phyloP scores from a whole-genome alignment of 2,797 vertebrate genomes.

The Takifugu rubripes region DNA sequence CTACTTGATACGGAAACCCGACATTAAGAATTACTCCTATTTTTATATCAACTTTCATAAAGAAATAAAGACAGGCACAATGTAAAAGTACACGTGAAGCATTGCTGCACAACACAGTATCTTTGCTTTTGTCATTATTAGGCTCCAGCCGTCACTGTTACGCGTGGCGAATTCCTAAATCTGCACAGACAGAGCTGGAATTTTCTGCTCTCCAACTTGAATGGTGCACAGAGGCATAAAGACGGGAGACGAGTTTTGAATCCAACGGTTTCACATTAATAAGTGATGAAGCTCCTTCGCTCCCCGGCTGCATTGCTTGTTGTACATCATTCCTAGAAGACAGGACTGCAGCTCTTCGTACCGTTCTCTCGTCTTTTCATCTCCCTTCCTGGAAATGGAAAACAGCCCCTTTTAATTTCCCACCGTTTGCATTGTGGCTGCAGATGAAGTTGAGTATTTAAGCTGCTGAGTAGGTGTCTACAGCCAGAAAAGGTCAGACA shows the following conservation, averaged over 20 bases:
- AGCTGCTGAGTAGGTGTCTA: constrained; percentile 44
- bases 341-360: neutral
- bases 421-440: constrained; percentile 25
- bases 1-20: too few relatives aligned
- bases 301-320: neutral
- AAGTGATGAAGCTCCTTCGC: neutral
- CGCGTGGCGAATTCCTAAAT: too few relatives aligned
- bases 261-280: constrained; percentile 1
- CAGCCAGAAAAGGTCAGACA: constrained; percentile 46
- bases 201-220: too few relatives aligned
- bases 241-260: too few relatives aligned
- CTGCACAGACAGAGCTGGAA: too few relatives aligned
- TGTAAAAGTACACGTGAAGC: too few relatives aligned
- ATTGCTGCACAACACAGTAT: neutral
- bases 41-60: too few relatives aligned
- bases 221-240: too few relatives aligned
- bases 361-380: neutral
- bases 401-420: constrained; percentile 19
- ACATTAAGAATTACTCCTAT: too few relatives aligned
- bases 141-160: neutral
- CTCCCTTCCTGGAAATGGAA: neutral
- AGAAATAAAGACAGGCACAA: too few relatives aligned
- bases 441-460: constrained; percentile 35
- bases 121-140: neutral
- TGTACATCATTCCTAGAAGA: neutral